Conservation (phyloP, 2,888 invertebrate genomes). For the Chaitophorus viminalis region DNA sequence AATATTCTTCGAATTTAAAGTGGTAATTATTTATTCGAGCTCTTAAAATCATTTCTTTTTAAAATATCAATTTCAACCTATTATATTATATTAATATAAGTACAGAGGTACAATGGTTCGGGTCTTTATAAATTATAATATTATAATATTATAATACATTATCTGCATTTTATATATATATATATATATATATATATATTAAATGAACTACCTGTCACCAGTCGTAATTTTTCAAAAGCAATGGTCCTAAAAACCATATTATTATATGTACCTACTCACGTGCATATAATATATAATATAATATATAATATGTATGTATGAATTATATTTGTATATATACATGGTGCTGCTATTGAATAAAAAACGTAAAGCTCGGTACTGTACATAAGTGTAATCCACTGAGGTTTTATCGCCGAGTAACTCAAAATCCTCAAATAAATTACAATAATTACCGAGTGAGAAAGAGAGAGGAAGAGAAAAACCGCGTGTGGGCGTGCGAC, state of each 20-base stretch:
- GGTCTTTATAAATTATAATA: no score
- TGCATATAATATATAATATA: no score
- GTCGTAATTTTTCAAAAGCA: background rate
- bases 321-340: no score
- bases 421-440: conserved; percentile 51
- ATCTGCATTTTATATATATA: no score
- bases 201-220: background rate
- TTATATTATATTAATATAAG: background rate
- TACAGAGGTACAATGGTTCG: no score
- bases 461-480: background rate
- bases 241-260: background rate
- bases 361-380: no score
- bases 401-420: conserved; percentile 41
- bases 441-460: conserved; percentile 26
- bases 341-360: background rate
- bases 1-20: conserved; percentile 11
- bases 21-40: background rate
- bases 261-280: no score
- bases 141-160: no score
- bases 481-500: background rate
- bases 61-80: background rate
- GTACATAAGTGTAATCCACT: conserved; percentile 31
- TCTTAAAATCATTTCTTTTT: conserved; percentile 5
- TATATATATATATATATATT: no score
- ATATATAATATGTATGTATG: background rate